A percentile compares a stretch with the other conserved stretches of the same genome.
Conservation (phyloP, 2,888 invertebrate species). For the Euclidia mi region DNA sequence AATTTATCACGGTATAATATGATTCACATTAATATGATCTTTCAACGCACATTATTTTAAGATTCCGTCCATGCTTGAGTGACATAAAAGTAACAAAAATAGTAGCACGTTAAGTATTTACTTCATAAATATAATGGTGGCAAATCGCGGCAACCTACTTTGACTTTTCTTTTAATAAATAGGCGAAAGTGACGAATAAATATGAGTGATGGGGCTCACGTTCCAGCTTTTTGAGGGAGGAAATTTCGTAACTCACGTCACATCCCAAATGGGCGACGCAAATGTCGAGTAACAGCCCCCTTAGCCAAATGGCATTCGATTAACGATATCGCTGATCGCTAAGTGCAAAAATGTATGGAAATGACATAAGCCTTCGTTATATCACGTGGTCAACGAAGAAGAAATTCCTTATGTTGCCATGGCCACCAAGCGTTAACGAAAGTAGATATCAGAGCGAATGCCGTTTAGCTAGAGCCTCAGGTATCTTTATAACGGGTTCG, state of each 20-base stretch:
- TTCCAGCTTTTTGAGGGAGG: constrained; percentile 25
- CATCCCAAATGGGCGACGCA: constrained; percentile 33
- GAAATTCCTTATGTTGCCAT: too few species aligned
- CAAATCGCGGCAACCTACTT: constrained; percentile 22
- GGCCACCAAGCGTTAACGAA: too few species aligned
- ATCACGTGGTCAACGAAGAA: too few species aligned
- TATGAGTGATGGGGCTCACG: constrained; percentile 57
- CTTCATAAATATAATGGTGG: constrained; percentile 6
- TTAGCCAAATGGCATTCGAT: too few species aligned
- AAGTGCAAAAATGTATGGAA: too few species aligned
- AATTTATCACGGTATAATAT: too few species aligned
- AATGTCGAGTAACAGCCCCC: constrained; percentile 34
- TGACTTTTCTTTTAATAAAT: constrained; percentile 46
- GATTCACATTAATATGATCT: too few species aligned
- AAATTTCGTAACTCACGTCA: constrained; percentile 46
- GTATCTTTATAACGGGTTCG: constrained; percentile 32
- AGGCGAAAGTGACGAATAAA: constrained; percentile 45
- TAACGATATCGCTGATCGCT: too few species aligned
- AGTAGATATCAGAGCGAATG: too few species aligned
- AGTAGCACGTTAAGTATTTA: background rate
- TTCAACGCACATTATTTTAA: too few species aligned
- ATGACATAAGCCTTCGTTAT: too few species aligned
- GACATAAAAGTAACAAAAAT: background rate
- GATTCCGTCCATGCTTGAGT: background rate
- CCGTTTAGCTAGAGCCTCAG: too few species aligned